A percentile compares a stretch with the other conserved stretches of the same genome.
Conservation (phyloP, 2,113 vertebrate genomes). For the Synchiropus splendidus region DNA sequence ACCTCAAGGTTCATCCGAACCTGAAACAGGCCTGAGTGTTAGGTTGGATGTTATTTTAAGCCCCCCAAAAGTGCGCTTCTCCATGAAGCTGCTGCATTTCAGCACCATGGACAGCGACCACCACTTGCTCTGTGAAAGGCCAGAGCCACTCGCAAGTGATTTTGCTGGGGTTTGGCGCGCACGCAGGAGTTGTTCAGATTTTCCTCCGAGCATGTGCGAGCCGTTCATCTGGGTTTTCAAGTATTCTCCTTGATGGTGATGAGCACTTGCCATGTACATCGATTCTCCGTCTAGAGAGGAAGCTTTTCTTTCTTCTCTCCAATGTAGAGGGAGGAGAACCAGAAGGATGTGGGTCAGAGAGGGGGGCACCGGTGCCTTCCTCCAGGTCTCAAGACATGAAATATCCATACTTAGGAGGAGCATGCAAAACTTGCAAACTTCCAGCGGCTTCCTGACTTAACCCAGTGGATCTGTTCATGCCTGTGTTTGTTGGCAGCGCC, state of each 20-base stretch:
- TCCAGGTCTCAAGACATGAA: constrained; percentile 54
- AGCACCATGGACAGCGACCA: too few relatives aligned
- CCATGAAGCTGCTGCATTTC: too few relatives aligned
- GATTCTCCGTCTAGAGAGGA: constrained; percentile 37
- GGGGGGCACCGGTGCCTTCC: constrained; percentile 16
- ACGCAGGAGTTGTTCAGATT: too few relatives aligned
- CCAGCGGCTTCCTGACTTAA: constrained; percentile 26
- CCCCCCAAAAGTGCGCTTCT: too few relatives aligned
- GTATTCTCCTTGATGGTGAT: constrained; percentile 48
- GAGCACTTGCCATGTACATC: constrained; percentile 25
- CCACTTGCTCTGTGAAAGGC: too few relatives aligned
- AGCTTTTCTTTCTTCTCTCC: constrained; percentile 5
- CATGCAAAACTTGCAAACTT: constrained; percentile 40
- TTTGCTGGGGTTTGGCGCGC: too few relatives aligned
- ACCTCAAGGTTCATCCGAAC: too few relatives aligned
- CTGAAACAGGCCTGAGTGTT: too few relatives aligned
- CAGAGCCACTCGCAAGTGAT: too few relatives aligned
- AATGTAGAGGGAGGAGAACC: constrained; percentile 42
- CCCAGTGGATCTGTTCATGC: background rate
- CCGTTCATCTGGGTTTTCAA: constrained; percentile 19
- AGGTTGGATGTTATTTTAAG: too few relatives aligned
- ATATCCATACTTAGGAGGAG: constrained; percentile 56
- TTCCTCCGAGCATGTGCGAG: background rate
- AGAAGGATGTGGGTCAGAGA: constrained; percentile 33
- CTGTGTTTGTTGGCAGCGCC: too few relatives aligned